phyloP scores from a whole-genome alignment of 30 jellyfish, hydroid and myxozoan species.

The Nemopilema nomurai region DNA sequence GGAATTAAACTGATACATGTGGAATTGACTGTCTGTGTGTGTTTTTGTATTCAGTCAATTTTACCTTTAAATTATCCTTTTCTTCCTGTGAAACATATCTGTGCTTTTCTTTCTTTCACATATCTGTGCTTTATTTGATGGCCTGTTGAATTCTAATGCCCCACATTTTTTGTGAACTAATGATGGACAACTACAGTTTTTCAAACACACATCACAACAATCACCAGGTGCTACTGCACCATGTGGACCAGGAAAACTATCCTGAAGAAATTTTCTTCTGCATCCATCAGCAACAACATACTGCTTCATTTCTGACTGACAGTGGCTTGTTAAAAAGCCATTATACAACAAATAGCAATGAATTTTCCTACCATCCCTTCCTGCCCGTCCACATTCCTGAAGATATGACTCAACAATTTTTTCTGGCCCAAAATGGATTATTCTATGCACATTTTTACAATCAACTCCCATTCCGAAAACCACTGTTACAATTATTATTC shows the following conservation, averaged over 20 bases:
- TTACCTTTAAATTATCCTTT: conserved; percentile 2
- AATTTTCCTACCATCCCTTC: conserved; percentile 14
- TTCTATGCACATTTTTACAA: conserved; percentile 15
- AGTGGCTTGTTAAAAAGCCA: conserved; percentile 20
- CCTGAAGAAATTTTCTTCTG: not conserved
- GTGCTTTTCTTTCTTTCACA: not conserved
- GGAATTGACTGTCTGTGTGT: not conserved
- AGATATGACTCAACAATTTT: not conserved
- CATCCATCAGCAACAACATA: not conserved
- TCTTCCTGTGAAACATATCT: conserved; percentile 3
- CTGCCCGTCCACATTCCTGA: conserved; percentile 28
- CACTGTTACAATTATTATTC: not conserved
- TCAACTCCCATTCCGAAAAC: conserved; percentile 34
- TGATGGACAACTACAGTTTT: not conserved
- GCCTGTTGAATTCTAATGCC: not conserved
- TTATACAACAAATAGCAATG: conserved; percentile 15
- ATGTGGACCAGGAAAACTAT: not conserved
- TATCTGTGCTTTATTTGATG: not conserved
- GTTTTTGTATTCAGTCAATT: not conserved
- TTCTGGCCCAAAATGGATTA: conserved; percentile 32
- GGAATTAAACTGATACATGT: not conserved
- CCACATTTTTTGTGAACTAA: not conserved
- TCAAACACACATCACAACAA: not conserved
- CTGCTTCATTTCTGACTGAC: not conserved
- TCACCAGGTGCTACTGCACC: conserved; percentile 5